A percentile compares a stretch with the other conserved stretches of the same genome.
Evolutionary conservation across 2,888 invertebrate species (phyloP).

Genomic region (Stratiomys singularior): DNA sequence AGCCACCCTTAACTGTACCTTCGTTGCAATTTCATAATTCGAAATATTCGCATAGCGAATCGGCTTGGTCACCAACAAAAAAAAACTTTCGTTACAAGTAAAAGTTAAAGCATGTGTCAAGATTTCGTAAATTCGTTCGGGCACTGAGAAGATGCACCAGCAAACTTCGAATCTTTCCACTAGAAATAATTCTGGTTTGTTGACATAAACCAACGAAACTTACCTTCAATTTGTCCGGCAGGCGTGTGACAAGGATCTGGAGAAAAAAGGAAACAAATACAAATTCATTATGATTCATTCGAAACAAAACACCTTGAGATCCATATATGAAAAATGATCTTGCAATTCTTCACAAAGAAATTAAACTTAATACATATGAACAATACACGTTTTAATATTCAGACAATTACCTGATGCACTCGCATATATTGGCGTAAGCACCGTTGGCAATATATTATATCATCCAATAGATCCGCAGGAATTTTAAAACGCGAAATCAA

Average conservation of each 20-base stretch:
- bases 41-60: neutral
- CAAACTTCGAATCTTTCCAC: neutral
- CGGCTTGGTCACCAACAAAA: conserved; percentile 7
- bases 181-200: neutral
- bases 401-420: conserved; percentile 60
- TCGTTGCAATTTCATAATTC: neutral
- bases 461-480: conserved; percentile 61
- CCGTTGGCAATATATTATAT: conserved; percentile 64
- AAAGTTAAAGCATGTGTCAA: conserved; percentile 41
- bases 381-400: neutral
- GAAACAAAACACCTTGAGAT: neutral
- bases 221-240: conserved; percentile 43
- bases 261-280: conserved; percentile 12
- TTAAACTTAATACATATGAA: neutral
- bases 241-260: conserved; percentile 31
- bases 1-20: neutral
- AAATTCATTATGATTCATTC: conserved; percentile 24
- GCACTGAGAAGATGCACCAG: neutral
- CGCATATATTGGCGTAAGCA: conserved; percentile 61
- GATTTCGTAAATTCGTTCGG: conserved; percentile 15
- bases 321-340: neutral
- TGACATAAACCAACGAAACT: conserved; percentile 11
- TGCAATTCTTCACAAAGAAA: neutral
- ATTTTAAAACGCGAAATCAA: conserved; percentile 49
- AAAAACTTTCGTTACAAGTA: conserved; percentile 43